A percentile compares a stretch with the other conserved stretches of the same genome.
Conservation (phyloP, 2,888 invertebrate species). For the Drosophila eohydei region DNA sequence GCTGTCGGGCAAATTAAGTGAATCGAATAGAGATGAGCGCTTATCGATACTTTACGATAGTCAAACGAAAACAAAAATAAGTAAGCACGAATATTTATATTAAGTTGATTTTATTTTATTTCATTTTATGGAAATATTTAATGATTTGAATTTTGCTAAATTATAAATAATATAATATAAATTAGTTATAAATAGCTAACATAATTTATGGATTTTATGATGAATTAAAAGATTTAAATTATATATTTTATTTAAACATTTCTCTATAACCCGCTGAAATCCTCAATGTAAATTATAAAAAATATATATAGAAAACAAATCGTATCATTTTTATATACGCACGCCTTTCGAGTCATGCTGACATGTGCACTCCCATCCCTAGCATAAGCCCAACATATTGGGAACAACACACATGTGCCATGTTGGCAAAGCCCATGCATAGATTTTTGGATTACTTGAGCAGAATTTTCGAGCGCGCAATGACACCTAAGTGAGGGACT, state of each 20-base stretch:
- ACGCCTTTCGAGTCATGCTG: too few relatives aligned
- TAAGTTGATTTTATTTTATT: neutral
- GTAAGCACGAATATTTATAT: neutral
- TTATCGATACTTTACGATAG: neutral
- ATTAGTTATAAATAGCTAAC: too few relatives aligned
- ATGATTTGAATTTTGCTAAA: neutral
- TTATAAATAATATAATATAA: neutral
- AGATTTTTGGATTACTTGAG: neutral
- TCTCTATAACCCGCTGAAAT: too few relatives aligned
- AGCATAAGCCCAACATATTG: neutral
- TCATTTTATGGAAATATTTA: too few relatives aligned
- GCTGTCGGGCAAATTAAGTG: slow-evolving; percentile 5
- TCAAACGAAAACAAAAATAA: neutral
- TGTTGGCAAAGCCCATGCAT: neutral
- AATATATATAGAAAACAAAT: too few relatives aligned
- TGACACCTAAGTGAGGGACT: slow-evolving; percentile 7
- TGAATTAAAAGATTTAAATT: too few relatives aligned
- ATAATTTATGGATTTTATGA: too few relatives aligned
- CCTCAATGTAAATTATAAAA: too few relatives aligned
- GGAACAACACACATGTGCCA: neutral
- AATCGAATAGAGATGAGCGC: slow-evolving; percentile 1
- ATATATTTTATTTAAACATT: too few relatives aligned
- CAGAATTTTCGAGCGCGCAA: neutral
- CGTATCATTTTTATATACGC: too few relatives aligned
- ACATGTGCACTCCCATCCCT: neutral